Evolutionary conservation across 2,113 vertebrate genomes (phyloP).

Genomic region (Pseudorhombus dupliciocellatus): DNA sequence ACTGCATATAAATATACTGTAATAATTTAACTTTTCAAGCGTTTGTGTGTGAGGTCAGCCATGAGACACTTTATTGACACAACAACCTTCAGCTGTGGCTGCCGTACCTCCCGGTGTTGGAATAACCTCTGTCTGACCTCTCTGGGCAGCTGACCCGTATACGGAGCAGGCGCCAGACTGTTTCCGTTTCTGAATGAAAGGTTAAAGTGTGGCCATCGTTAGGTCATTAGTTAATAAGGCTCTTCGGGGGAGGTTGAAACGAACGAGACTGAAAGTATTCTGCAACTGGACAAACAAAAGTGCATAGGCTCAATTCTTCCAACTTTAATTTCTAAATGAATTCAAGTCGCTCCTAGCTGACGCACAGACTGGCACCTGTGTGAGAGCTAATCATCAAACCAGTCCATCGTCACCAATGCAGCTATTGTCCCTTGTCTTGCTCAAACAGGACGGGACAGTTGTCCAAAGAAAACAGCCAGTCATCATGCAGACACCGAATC

Average conservation of each 20-base stretch:
- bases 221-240: conserved; percentile 55
- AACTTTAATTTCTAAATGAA: background rate
- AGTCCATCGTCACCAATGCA: conserved; percentile 18
- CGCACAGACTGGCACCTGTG: conserved; percentile 11
- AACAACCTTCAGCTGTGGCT: background rate
- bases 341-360: background rate
- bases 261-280: background rate
- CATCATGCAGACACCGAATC: background rate
- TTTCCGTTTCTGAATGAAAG: conserved; percentile 20
- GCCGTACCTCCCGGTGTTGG: background rate
- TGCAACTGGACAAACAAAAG: too few relatives aligned
- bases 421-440: conserved; percentile 51
- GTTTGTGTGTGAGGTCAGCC: background rate
- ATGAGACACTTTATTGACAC: background rate
- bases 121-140: conserved; percentile 22
- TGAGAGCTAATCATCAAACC: conserved; percentile 31
- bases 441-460: conserved; percentile 31
- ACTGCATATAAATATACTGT: too few relatives aligned
- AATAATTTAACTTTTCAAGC: background rate
- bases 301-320: too few relatives aligned
- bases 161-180: conserved; percentile 1
- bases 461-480: conserved; percentile 4
- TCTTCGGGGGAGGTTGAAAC: background rate
- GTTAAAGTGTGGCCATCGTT: conserved; percentile 19
- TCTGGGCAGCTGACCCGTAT: background rate